Evolutionary conservation across 1,140 invertebrate species (phyloP).

Genomic region (Goniozus legneri): DNA sequence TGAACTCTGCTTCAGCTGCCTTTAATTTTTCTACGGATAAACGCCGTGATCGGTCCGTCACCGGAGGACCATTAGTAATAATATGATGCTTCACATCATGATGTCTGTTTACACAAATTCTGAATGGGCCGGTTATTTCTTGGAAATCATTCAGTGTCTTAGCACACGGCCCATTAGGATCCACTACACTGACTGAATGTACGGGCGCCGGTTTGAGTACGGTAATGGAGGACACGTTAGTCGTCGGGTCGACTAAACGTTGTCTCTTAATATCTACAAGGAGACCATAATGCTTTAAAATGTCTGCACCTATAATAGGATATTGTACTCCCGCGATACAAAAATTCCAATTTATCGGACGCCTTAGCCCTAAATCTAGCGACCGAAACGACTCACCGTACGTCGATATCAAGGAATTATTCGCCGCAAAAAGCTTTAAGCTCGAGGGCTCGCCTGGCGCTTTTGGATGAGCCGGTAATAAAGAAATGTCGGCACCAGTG

Average conservation of each 20-base stretch:
- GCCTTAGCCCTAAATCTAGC: constrained; percentile 2
- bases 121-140: too few species aligned
- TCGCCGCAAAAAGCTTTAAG: constrained; percentile 7
- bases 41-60: neutral
- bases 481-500: constrained; percentile 4
- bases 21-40: neutral
- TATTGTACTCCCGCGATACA: constrained; percentile 15
- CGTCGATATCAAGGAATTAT: constrained; percentile 7
- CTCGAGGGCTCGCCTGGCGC: constrained; percentile 19
- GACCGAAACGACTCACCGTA: constrained; percentile 5
- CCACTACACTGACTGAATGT: too few species aligned
- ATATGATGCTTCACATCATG: too few species aligned
- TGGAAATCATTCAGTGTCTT: too few species aligned
- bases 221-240: too few species aligned
- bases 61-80: neutral
- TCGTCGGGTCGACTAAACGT: constrained; percentile 10
- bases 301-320: constrained; percentile 21
- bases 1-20: neutral
- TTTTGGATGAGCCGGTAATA: constrained; percentile 21
- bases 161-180: too few species aligned
- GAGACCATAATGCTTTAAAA: constrained; percentile 14
- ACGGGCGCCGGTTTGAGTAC: too few species aligned
- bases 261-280: constrained; percentile 14
- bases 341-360: constrained; percentile 14
- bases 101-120: too few species aligned